These are phyloP conservation scores for Formica exsecta DNA, from an alignment of 1,140 invertebrate genomes.

Conservation along the genomic window DNA sequence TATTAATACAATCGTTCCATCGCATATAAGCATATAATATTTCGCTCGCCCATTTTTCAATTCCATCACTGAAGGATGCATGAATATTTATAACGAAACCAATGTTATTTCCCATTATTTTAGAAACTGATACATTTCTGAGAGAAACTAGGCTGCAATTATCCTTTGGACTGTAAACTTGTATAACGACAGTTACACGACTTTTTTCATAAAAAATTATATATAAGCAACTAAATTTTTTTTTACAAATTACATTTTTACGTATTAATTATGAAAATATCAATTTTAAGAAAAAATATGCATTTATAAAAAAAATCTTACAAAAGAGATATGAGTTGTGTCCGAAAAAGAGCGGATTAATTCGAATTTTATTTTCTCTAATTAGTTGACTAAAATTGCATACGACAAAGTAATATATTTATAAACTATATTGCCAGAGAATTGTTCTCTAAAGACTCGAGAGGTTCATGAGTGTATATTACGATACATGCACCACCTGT, in stretches of 20 bases:
- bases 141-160: no score
- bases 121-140: background rate
- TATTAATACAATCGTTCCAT: background rate
- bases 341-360: background rate
- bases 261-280: background rate
- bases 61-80: background rate
- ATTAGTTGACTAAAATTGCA: background rate
- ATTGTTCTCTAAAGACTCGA: constrained; percentile 33
- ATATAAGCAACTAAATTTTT: no score
- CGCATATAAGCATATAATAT: background rate
- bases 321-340: background rate
- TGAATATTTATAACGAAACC: background rate
- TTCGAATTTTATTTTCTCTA: background rate
- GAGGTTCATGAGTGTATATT: constrained; percentile 28
- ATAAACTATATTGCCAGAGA: background rate
- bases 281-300: background rate
- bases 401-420: background rate
- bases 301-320: background rate
- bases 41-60: background rate
- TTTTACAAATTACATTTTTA: constrained; percentile 12
- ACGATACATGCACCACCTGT: constrained; percentile 51
- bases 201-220: no score
- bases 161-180: no score
- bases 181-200: no score
- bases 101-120: background rate